Conservation (phyloP, 1,140 invertebrate species). For the Drosophila quadrilineata region DNA sequence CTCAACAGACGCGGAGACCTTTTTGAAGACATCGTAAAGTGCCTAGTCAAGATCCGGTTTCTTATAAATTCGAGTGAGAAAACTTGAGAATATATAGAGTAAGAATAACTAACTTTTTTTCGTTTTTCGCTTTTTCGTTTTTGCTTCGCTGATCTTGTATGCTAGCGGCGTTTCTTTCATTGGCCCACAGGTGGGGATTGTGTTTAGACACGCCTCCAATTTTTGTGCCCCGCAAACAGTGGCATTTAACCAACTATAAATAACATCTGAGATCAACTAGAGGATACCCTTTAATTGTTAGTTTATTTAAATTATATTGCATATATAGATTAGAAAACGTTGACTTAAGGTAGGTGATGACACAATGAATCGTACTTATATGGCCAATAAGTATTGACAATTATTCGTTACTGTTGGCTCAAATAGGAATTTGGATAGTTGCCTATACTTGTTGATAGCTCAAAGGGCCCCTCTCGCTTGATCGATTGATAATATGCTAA, state of each 20-base stretch:
- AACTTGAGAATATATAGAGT: constrained; percentile 21
- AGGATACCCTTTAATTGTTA: too few relatives aligned
- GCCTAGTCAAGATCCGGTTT: constrained; percentile 41
- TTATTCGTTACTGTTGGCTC: constrained; percentile 26
- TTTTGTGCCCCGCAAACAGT: constrained; percentile 13
- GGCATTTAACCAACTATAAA: not conserved
- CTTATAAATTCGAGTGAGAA: too few relatives aligned
- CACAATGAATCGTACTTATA: constrained; percentile 20
- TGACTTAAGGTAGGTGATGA: constrained; percentile 27
- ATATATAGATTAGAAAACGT: too few relatives aligned
- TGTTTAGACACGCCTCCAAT: constrained; percentile 21
- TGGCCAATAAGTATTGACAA: too few relatives aligned
- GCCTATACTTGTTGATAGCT: constrained; percentile 11
- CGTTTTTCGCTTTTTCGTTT: not conserved
- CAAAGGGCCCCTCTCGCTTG: constrained; percentile 13
- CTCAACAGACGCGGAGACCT: too few relatives aligned
- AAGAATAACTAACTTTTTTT: too few relatives aligned
- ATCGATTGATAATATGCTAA: constrained; percentile 24
- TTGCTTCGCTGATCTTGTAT: constrained; percentile 13
- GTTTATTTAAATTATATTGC: too few relatives aligned
- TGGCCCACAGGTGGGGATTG: not conserved
- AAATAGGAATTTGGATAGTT: constrained; percentile 29
- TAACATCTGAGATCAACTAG: too few relatives aligned
- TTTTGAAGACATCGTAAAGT: too few relatives aligned
- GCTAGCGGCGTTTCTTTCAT: constrained; percentile 25